Conservation (phyloP, 2,113 vertebrate genomes). For the Cairina moschata region DNA sequence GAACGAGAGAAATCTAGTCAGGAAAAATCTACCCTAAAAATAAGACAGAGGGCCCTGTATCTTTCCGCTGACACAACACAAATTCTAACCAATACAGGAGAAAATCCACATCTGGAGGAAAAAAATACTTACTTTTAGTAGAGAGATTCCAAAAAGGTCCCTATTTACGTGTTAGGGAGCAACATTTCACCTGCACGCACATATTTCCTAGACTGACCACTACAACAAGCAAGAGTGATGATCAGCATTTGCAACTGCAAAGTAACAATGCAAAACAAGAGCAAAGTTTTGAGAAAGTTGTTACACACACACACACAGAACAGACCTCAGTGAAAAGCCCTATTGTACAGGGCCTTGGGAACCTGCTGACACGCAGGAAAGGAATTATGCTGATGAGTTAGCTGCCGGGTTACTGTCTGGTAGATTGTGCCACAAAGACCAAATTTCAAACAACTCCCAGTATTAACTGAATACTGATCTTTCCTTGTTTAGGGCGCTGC, state of each 20-base stretch:
- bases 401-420: neutral
- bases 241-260: neutral
- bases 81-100: neutral
- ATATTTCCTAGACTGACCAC: neutral
- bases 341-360: conserved; percentile 62
- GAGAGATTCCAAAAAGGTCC: neutral
- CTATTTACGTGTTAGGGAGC: neutral
- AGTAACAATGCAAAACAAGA: neutral
- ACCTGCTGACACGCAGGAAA: conserved; percentile 41
- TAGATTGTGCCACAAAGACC: neutral
- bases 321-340: conserved; percentile 38
- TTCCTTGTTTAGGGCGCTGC: neutral
- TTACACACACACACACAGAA: neutral
- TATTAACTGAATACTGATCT: neutral
- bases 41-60: neutral
- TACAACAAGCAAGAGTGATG: neutral
- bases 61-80: neutral
- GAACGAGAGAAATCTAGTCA: neutral
- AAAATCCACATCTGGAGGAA: neutral
- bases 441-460: neutral
- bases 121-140: neutral
- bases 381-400: conserved; percentile 59
- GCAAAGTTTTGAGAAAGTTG: conserved; percentile 9
- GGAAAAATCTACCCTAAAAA: neutral
- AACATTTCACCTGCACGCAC: neutral